Conservation (phyloP, 2,113 vertebrate species). For the Plecturocebus donacophilus region DNA sequence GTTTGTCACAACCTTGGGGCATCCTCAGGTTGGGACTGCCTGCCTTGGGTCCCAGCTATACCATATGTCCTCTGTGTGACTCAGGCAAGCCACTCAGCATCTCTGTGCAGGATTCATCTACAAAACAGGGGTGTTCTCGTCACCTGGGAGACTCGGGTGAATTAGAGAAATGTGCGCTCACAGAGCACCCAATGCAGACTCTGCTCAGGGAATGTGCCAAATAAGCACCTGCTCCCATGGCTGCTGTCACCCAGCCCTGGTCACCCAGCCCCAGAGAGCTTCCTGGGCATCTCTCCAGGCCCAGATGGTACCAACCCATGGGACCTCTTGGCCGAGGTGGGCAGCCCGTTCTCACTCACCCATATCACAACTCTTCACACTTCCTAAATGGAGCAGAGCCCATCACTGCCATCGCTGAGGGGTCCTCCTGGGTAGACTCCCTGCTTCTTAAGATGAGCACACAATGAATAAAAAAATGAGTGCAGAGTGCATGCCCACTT, state of each 20-base stretch:
- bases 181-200: neutral
- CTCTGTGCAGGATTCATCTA: neutral
- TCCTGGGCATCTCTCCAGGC: neutral
- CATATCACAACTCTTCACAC: neutral
- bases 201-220: no score
- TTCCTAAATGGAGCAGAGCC: neutral
- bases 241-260: neutral
- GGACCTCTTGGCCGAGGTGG: neutral
- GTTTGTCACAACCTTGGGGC: neutral
- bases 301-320: neutral
- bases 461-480: accelerated
- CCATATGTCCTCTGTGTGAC: accelerated
- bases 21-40: neutral
- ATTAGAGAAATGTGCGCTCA: neutral
- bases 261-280: no score
- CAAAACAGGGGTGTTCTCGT: neutral
- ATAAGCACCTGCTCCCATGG: neutral
- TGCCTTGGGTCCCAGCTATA: accelerated
- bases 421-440: no score
- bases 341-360: neutral
- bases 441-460: neutral
- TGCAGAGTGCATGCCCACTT: neutral
- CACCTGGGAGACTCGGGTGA: neutral
- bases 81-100: neutral
- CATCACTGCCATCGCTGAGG: accelerated